Base-by-base conservation (phyloP, 2,113 vertebrate species). In the Montifringilla adamsi region DNA sequence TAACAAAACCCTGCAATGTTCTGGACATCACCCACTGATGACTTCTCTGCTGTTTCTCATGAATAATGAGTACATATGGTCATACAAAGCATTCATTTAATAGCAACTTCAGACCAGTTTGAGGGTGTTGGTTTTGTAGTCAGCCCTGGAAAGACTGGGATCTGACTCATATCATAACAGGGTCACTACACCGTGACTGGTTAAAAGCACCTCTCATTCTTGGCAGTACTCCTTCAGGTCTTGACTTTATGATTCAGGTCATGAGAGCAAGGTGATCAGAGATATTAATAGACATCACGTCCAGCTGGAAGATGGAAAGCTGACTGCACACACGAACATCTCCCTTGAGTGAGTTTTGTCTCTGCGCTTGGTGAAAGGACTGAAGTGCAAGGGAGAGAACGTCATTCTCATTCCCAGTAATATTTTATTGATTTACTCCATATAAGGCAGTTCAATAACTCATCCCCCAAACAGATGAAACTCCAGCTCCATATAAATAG, bases 401-500 rank as follows among this genome's bases (percentile, higher is more conserved):
- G 4, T 39, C 33, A 63, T 84, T 90, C 68, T 82, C 69, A 70
- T 93, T 92, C 89, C 76, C 80, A 93, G 85, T 73, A 92, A 94
- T 89, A 96, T 92, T 94, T 92, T 93, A 94, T 76, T 82, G 96
- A 95, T 95, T 93, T 94, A 44, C 55, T 93, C 75, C 70, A 74
- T 41, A 87, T 76, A 82, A 93, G 68, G 79, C 55, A 73, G 83
- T 70, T 93, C 92, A 92, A 79, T 95, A 93, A 95, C 76, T 96
- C 90, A 93, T 93, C 35, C 47, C 35, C 67, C 82, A 93, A 96
- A 93, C 0, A 53, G 90, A 90, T 81, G 82, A 96, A 97, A 95
- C 60, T 86, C 92, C 55, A 92, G 39, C 82, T 97, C 78, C 93
- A 67, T 77, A 83, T 87, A 98, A 96, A 96, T 87, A 96, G 76